A percentile compares a stretch with the other conserved stretches of the same genome.
phyloP scores from a whole-genome alignment of 2,888 invertebrate genomes.

The Conomelus anceps region DNA sequence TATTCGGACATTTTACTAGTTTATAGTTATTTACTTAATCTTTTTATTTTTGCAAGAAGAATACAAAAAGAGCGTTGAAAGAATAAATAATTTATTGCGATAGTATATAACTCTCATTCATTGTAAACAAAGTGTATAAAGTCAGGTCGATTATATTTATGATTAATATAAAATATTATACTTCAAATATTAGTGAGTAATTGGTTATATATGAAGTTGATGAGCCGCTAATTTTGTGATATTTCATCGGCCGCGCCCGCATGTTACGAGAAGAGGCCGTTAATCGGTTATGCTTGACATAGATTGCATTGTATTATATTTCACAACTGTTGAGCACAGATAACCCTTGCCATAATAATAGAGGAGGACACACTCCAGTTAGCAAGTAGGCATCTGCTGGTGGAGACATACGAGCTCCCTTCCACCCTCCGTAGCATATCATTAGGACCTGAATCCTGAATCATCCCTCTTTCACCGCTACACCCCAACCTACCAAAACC shows the following conservation, averaged over 20 bases:
- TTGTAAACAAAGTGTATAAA: too few relatives aligned
- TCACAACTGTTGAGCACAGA: neutral
- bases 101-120: too few relatives aligned
- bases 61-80: too few relatives aligned
- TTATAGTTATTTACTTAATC: too few relatives aligned
- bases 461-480: neutral
- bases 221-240: neutral
- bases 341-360: neutral
- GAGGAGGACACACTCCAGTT: neutral
- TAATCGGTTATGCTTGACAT: neutral
- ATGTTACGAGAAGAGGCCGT: neutral
- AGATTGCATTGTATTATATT: neutral
- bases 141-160: too few relatives aligned
- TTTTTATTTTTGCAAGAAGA: too few relatives aligned
- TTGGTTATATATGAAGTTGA: too few relatives aligned
- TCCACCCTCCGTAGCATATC: neutral
- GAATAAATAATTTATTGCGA: too few relatives aligned
- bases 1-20: too few relatives aligned
- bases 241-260: neutral
- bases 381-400: neutral
- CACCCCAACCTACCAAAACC: neutral
- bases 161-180: too few relatives aligned
- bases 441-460: too few relatives aligned
- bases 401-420: neutral
- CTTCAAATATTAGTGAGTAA: neutral